These are phyloP conservation scores for Psophia crepitans DNA, from an alignment of 2,113 vertebrate genomes.

Conservation along the genomic window DNA sequence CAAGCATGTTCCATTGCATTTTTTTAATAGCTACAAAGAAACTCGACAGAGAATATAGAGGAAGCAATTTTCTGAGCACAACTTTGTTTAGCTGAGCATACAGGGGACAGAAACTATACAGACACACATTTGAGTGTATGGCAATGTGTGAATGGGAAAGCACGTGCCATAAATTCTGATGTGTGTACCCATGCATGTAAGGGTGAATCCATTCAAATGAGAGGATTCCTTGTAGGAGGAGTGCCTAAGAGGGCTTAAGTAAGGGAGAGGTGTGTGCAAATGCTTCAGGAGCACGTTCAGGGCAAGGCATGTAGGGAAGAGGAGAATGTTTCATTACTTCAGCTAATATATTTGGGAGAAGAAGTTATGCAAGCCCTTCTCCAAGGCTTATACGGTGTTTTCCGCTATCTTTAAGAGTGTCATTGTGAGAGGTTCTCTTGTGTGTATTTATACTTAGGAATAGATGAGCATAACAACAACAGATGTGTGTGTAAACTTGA, in stretches of 20 bases:
- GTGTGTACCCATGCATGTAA: neutral
- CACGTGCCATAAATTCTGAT: neutral
- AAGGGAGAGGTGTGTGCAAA: neutral
- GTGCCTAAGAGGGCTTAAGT: neutral
- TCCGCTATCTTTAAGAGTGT: neutral
- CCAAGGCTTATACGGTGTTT: neutral
- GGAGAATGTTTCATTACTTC: neutral
- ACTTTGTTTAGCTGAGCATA: neutral
- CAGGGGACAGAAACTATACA: neutral
- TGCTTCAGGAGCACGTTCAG: neutral
- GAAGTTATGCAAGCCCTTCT: neutral
- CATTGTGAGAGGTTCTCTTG: neutral
- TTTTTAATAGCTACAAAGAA: constrained; percentile 24
- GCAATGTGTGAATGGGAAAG: neutral
- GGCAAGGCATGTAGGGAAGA: neutral
- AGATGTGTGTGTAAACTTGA: neutral
- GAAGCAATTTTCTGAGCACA: neutral
- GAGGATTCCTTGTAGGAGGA: neutral
- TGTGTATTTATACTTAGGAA: neutral
- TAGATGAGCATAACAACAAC: neutral
- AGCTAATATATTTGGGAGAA: neutral
- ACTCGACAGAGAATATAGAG: neutral
- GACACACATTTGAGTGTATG: neutral
- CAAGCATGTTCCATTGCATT: neutral
- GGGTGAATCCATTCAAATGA: neutral